Conservation (phyloP, 2,888 invertebrate genomes). For the Drosophila austrosaltans region DNA sequence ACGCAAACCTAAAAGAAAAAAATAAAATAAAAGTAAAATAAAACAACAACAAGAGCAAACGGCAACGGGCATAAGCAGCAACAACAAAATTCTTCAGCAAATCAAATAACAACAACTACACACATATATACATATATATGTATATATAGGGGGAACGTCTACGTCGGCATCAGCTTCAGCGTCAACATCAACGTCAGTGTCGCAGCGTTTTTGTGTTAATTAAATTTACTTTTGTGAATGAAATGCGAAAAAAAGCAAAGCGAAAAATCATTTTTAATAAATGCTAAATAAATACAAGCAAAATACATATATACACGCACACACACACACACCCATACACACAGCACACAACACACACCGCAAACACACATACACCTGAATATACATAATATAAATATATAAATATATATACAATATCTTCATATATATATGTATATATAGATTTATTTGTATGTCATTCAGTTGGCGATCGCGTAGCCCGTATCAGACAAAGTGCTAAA, state of each 20-base stretch:
- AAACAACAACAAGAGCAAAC: slow-evolving; percentile 9
- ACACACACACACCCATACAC: slow-evolving; percentile 25
- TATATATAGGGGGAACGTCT: not conserved
- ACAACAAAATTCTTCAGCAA: slow-evolving; percentile 35
- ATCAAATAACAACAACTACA: slow-evolving; percentile 34
- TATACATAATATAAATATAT: slow-evolving; percentile 13
- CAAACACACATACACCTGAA: not conserved
- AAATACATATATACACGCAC: slow-evolving; percentile 47
- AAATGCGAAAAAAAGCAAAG: slow-evolving; percentile 79
- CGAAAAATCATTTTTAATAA: slow-evolving; percentile 76
- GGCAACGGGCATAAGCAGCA: not conserved
- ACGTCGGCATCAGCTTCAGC: slow-evolving; percentile 22
- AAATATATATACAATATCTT: slow-evolving; percentile 14
- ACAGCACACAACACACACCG: slow-evolving; percentile 9
- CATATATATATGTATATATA: slow-evolving; percentile 18
- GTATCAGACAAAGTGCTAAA: slow-evolving; percentile 10
- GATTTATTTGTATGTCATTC: not conserved
- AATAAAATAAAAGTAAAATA: slow-evolving; percentile 16
- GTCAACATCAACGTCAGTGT: slow-evolving; percentile 47
- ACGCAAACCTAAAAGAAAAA: slow-evolving; percentile 68
- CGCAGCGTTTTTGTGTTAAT: slow-evolving; percentile 71
- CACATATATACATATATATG: not conserved
- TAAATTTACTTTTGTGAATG: slow-evolving; percentile 80
- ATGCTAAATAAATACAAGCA: slow-evolving; percentile 69
- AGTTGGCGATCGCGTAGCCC: slow-evolving; percentile 7